phyloP scores from a whole-genome alignment of 2,888 invertebrate genomes.

The Phlogophora meticulosa region DNA sequence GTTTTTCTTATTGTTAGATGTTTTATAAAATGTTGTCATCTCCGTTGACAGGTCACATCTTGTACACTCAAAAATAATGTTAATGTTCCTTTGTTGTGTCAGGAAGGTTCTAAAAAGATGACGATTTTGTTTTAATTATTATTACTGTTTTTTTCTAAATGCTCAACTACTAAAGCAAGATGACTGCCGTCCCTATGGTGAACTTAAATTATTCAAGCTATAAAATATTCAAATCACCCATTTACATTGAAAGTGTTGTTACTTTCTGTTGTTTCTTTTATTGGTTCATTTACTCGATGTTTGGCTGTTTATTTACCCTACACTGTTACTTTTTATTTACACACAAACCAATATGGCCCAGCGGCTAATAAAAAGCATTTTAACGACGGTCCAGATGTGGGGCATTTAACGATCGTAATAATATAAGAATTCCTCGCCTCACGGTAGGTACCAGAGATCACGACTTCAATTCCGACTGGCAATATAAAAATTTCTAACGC shows the following conservation, averaged over 20 bases:
- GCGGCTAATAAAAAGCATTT: slow-evolving; percentile 61
- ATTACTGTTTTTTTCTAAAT: neutral
- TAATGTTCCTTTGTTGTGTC: slow-evolving; percentile 53
- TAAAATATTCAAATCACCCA: slow-evolving; percentile 44
- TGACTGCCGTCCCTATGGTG: neutral
- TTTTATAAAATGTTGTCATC: slow-evolving; percentile 52
- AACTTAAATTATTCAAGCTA: slow-evolving; percentile 36
- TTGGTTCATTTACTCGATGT: slow-evolving; percentile 54
- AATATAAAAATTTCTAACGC: slow-evolving; percentile 66
- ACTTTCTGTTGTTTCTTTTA: slow-evolving; percentile 49
- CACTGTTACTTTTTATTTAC: slow-evolving; percentile 48
- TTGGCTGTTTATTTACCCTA: slow-evolving; percentile 60
- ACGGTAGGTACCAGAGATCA: slow-evolving; percentile 63
- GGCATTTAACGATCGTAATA: slow-evolving; percentile 61
- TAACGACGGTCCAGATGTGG: slow-evolving; percentile 63
- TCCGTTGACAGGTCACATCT: slow-evolving; percentile 46
- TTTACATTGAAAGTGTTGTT: slow-evolving; percentile 50
- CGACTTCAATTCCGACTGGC: slow-evolving; percentile 65
- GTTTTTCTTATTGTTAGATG: slow-evolving; percentile 45
- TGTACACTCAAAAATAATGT: slow-evolving; percentile 52
- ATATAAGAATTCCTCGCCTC: slow-evolving; percentile 64
- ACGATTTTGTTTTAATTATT: slow-evolving; percentile 17
- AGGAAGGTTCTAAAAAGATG: slow-evolving; percentile 5
- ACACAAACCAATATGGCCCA: slow-evolving; percentile 47
- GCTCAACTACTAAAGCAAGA: neutral